Conservation (phyloP, 2,888 invertebrate genomes). For the Andrena minutula region DNA sequence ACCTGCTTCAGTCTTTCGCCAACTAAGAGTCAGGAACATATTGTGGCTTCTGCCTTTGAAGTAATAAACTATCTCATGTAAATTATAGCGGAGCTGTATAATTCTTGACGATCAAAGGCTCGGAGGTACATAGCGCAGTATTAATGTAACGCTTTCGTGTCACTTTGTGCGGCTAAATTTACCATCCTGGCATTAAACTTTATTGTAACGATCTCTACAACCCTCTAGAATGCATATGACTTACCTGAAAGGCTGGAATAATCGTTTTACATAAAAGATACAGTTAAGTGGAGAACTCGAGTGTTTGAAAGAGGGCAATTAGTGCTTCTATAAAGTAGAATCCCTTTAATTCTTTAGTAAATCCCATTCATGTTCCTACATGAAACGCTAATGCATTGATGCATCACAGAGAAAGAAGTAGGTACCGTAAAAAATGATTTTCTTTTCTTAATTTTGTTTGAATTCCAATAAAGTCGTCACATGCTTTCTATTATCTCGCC, state of each 20-base stretch:
- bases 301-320: neutral
- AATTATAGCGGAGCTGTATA: slow-evolving; percentile 31
- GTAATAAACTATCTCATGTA: slow-evolving; percentile 42
- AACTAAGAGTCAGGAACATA: slow-evolving; percentile 44
- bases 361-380: neutral
- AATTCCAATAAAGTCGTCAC: neutral
- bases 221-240: neutral
- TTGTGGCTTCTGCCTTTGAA: slow-evolving; percentile 33
- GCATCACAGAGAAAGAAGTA: neutral
- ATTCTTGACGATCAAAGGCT: slow-evolving; percentile 34
- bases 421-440: neutral
- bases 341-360: neutral
- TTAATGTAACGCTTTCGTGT: slow-evolving; percentile 27
- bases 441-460: neutral
- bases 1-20: slow-evolving; percentile 39
- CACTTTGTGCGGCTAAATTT: slow-evolving; percentile 20
- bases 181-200: neutral
- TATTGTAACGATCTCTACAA: neutral
- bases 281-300: neutral
- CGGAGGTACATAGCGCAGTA: neutral
- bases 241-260: neutral
- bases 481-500: neutral
- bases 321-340: neutral
- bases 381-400: neutral
- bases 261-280: neutral